Conservation (phyloP, 2,797 vertebrate species). For the Ambastaia sidthimunki region DNA sequence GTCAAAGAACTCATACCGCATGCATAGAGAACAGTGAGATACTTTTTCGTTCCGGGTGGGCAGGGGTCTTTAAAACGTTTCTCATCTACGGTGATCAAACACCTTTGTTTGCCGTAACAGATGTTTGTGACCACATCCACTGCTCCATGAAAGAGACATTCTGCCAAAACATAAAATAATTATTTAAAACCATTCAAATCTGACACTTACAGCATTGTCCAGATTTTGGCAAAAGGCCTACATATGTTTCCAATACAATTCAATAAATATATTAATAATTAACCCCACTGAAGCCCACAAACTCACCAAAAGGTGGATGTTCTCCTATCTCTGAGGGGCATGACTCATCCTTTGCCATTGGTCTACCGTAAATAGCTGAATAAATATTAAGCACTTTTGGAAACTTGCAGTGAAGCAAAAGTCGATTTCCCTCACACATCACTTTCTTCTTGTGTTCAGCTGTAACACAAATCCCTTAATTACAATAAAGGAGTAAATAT, state of each 20-base stretch:
- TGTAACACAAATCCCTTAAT: slow-evolving; percentile 59
- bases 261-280: neutral
- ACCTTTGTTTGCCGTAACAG: slow-evolving; percentile 91
- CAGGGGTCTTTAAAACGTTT: slow-evolving; percentile 90
- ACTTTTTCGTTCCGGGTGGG: slow-evolving; percentile 89
- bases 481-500: neutral
- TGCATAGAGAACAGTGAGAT: slow-evolving; percentile 90
- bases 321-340: slow-evolving; percentile 76
- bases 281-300: neutral
- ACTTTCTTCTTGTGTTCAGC: slow-evolving; percentile 91
- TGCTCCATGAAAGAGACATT: slow-evolving; percentile 89
- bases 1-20: slow-evolving; percentile 83
- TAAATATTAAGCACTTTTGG: slow-evolving; percentile 93
- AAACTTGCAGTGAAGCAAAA: slow-evolving; percentile 89
- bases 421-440: slow-evolving; percentile 86
- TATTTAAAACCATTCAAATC: neutral
- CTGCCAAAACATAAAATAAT: slow-evolving; percentile 71
- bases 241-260: neutral
- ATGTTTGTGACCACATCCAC: slow-evolving; percentile 82
- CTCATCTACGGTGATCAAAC: slow-evolving; percentile 81
- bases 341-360: slow-evolving; percentile 72
- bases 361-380: slow-evolving; percentile 87
- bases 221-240: neutral
- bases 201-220: neutral
- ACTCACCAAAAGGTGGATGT: slow-evolving; percentile 85